These are phyloP conservation scores for Clanis bilineata DNA, from an alignment of 2,888 invertebrate genomes.

Conservation along the genomic window DNA sequence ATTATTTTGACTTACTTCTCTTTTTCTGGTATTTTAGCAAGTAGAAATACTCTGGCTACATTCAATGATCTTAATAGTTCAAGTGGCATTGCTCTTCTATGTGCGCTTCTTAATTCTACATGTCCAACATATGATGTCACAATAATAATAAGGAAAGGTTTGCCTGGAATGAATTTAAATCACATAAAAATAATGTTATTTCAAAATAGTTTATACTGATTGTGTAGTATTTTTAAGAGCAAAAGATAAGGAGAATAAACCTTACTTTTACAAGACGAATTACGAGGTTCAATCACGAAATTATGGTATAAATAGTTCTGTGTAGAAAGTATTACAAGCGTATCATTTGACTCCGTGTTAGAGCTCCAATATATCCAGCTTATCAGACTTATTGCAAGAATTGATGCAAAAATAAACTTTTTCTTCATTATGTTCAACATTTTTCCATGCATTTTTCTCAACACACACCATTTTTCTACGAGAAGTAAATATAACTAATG, in stretches of 20 bases:
- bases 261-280: conserved; percentile 46
- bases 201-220: no score
- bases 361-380: conserved; percentile 61
- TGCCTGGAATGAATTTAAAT: conserved; percentile 42
- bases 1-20: conserved; percentile 70
- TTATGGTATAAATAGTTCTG: conserved; percentile 40
- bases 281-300: conserved; percentile 40
- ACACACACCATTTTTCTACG: conserved; percentile 4
- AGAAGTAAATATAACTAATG: background rate
- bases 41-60: conserved; percentile 85
- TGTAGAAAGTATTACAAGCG: conserved; percentile 38
- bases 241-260: background rate
- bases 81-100: conserved; percentile 85
- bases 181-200: background rate
- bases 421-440: conserved; percentile 17
- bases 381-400: conserved; percentile 40
- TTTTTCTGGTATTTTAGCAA: conserved; percentile 81
- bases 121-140: conserved; percentile 91
- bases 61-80: conserved; percentile 82
- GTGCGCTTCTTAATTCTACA: conserved; percentile 85
- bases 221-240: no score
- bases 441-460: background rate
- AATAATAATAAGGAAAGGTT: conserved; percentile 71
- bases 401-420: conserved; percentile 22
- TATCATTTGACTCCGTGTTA: conserved; percentile 42